Base-by-base conservation (phyloP, 2,888 invertebrate genomes). In the Steinernema scapterisci region DNA sequence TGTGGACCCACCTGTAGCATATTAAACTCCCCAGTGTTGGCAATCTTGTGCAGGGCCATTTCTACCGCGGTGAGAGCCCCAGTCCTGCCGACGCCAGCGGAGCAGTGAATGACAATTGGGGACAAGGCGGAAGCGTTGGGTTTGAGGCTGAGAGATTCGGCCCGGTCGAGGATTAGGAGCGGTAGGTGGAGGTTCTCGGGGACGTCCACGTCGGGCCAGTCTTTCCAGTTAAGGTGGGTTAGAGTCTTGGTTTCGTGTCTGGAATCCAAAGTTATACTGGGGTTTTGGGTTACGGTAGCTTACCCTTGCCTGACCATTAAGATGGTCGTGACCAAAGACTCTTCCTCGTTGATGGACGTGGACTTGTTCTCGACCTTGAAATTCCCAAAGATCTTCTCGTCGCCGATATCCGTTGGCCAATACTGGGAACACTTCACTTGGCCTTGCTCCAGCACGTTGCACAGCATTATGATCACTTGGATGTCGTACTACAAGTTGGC, bases 391-490 rank as follows among this genome's bases (percentile, higher is more conserved):
- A 5, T 16, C 5, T 16, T 13, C 19, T 63, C 63, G 16, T 63
- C 63, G 63, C 63, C 27, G 7, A 63, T 27, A 31, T 25, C 27
- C 7, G 63, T 2, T 11, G 63, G 63, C 63, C 63, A 63, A 31
- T 63, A 63, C 31, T 63, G 63, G 31, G 63, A 63, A 19, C 63
- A 63, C 19, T 63, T 63, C 27, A 63, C 27, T 16, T 63, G 63
- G 9, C 63, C 63, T 21, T 63, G 63, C n/a, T 63, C 63, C 7
- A 63, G 5, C 27, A 63, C 63, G 19, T 11, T 63, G 16, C 63
- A 63, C 31, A 63, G 63, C 63, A 63, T 63, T 25, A 63, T 38
- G 31, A 63, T 63, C 31, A 63, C 63, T 19, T 63, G 63, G 63
- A 63, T 31, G 27, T 63, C 31, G 63, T 63, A 63, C 63, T 63